Evolutionary conservation across 1,140 invertebrate genomes (phyloP).

Genomic region (Samia ricini): DNA sequence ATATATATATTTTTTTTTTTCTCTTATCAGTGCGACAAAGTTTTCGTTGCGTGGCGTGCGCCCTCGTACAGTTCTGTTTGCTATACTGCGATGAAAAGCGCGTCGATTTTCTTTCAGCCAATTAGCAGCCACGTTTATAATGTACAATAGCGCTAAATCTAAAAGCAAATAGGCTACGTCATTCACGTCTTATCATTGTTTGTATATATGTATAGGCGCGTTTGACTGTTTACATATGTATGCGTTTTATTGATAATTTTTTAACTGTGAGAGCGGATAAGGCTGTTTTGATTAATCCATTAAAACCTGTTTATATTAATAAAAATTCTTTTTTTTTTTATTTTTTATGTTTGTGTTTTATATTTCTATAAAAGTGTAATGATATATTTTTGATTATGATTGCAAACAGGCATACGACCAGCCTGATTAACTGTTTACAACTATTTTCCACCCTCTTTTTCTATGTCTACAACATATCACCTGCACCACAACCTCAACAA

Average conservation of each 20-base stretch:
- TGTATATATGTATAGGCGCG: neutral
- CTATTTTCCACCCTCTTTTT: no score
- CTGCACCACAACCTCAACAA: no score
- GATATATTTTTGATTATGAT: no score
- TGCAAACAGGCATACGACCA: no score
- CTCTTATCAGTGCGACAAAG: slow-evolving; percentile 42
- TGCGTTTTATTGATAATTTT: neutral
- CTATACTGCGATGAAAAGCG: slow-evolving; percentile 30
- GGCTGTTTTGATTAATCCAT: no score
- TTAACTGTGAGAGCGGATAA: neutral
- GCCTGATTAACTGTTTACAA: no score
- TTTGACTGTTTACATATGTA: neutral
- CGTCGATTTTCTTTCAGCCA: slow-evolving; percentile 49
- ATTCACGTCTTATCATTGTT: slow-evolving; percentile 9
- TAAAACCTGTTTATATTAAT: no score
- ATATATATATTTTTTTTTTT: slow-evolving; percentile 3
- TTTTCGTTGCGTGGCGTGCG: neutral
- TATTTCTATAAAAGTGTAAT: no score
- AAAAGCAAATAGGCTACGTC: slow-evolving; percentile 33
- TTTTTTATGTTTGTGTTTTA: no score
- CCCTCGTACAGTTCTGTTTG: slow-evolving; percentile 7
- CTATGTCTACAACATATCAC: no score
- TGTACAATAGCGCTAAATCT: slow-evolving; percentile 20
- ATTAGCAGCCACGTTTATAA: slow-evolving; percentile 32
- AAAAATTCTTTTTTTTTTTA: no score